Conservation (phyloP, 2,113 vertebrate species). For the Ivindomyrus marchei region DNA sequence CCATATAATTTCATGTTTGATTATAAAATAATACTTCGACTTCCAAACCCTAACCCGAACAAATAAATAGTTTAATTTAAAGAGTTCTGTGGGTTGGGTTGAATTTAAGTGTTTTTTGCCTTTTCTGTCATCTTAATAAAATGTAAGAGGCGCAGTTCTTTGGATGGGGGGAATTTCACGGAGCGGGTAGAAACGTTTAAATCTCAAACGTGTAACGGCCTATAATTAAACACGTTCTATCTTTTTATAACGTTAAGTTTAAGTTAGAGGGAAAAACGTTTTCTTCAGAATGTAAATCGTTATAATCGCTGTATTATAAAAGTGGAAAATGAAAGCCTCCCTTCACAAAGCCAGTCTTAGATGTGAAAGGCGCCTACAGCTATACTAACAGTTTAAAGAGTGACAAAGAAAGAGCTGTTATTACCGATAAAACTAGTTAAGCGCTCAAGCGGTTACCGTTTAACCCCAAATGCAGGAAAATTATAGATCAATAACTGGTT, state of each 20-base stretch:
- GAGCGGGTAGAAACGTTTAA: background rate
- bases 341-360: background rate
- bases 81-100: background rate
- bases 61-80: constrained; percentile 4
- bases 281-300: background rate
- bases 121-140: background rate
- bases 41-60: background rate
- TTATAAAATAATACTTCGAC: background rate
- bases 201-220: background rate
- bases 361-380: constrained; percentile 1
- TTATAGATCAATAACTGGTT: constrained; percentile 3
- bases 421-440: background rate
- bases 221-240: background rate
- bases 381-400: background rate
- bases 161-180: background rate
- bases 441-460: background rate
- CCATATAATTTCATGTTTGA: background rate
- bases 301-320: background rate
- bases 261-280: background rate
- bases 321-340: background rate
- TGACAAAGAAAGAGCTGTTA: background rate
- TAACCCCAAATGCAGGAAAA: background rate
- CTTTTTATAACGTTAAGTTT: background rate
- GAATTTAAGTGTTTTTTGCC: background rate
- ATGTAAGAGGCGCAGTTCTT: background rate